A percentile compares a stretch with the other conserved stretches of the same genome.
These are phyloP conservation scores for Premnoplex brunnescens DNA, from an alignment of 2,797 vertebrate species.

Conservation along the genomic window DNA sequence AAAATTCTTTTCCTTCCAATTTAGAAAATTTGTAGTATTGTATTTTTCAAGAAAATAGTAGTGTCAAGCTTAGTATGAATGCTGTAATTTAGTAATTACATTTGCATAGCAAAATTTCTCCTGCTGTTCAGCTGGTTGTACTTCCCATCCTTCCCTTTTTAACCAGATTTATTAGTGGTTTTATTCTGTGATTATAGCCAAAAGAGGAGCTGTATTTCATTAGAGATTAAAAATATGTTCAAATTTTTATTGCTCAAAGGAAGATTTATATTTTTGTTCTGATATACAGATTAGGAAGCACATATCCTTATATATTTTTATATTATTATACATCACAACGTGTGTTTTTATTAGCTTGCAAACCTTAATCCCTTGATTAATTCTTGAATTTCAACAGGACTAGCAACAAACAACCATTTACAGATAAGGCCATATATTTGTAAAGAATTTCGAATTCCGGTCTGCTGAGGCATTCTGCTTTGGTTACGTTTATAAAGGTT, in stretches of 20 bases:
- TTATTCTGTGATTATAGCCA: conserved; percentile 10
- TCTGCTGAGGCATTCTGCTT: not conserved
- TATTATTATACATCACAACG: not conserved
- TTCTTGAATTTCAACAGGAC: not conserved
- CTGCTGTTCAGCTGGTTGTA: conserved; percentile 45
- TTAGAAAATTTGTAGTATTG: conserved; percentile 19
- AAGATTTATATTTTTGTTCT: not conserved
- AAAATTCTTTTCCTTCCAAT: conserved; percentile 3
- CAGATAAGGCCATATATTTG: not conserved
- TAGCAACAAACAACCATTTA: not conserved
- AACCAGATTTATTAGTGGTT: conserved; percentile 25
- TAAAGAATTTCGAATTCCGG: not conserved
- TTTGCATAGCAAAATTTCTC: conserved; percentile 44
- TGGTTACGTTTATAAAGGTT: not conserved
- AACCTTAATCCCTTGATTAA: not conserved
- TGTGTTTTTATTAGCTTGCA: not conserved
- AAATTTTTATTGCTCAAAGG: not conserved
- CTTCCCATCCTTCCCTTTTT: conserved; percentile 10
- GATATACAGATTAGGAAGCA: not conserved
- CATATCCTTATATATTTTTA: not conserved
- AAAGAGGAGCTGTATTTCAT: not conserved
- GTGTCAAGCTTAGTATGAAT: conserved; percentile 14
- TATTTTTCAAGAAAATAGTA: conserved; percentile 39
- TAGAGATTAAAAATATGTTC: not conserved
- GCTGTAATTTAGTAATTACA: conserved; percentile 59